Evolutionary conservation across 1,140 invertebrate genomes (phyloP).

Genomic region (Drosophila insularis): DNA sequence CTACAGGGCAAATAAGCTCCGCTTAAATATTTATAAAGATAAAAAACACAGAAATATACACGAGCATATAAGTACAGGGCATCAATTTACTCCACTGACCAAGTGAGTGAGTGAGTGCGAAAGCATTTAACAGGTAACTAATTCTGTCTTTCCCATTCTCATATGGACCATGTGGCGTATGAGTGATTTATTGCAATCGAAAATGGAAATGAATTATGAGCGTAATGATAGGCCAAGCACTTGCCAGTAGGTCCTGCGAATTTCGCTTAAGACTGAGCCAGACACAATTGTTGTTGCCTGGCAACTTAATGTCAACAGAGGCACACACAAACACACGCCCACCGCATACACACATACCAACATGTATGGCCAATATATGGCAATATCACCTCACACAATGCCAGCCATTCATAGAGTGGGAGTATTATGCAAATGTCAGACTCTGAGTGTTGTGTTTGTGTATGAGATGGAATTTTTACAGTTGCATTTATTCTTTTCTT

Average conservation of each 20-base stretch:
- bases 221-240: slow-evolving; percentile 9
- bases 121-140: slow-evolving; percentile 29
- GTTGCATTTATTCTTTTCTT: not conserved
- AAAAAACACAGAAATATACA: slow-evolving; percentile 14
- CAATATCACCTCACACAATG: not conserved
- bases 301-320: slow-evolving; percentile 46
- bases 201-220: slow-evolving; percentile 45
- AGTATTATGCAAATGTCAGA: slow-evolving; percentile 48
- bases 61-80: slow-evolving; percentile 1
- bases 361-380: not conserved
- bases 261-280: slow-evolving; percentile 29
- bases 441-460: slow-evolving; percentile 1
- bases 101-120: slow-evolving; percentile 22
- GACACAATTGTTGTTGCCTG: slow-evolving; percentile 17
- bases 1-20: slow-evolving; percentile 26
- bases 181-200: slow-evolving; percentile 38
- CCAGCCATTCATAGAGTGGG: slow-evolving; percentile 9
- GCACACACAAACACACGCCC: slow-evolving; percentile 3
- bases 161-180: slow-evolving; percentile 29
- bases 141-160: slow-evolving; percentile 12
- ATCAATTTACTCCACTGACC: slow-evolving; percentile 49
- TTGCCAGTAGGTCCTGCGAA: slow-evolving; percentile 10
- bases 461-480: slow-evolving; percentile 12
- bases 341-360: not conserved
- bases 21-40: slow-evolving; percentile 56